Evolutionary conservation across 2,797 vertebrate species (phyloP).

Genomic region (Protonibea diacanthus): DNA sequence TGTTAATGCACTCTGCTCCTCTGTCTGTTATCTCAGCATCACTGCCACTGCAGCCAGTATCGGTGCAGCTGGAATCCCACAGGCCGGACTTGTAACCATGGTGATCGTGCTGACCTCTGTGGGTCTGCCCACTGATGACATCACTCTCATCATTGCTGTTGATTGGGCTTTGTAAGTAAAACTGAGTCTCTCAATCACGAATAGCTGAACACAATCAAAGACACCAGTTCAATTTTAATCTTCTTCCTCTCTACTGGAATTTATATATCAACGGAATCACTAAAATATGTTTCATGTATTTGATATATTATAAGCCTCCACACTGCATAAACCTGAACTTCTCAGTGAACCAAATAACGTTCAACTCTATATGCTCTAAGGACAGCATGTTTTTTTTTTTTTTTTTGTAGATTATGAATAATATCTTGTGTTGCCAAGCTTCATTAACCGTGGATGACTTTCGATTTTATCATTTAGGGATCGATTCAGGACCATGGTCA

Average conservation of each 20-base stretch:
- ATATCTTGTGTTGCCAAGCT: background rate
- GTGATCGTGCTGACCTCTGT: slow-evolving; percentile 98
- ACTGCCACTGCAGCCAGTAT: slow-evolving; percentile 98
- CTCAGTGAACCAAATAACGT: background rate
- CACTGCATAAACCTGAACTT: background rate
- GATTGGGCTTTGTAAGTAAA: slow-evolving; percentile 98
- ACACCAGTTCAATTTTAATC: background rate
- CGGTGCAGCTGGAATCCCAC: slow-evolving; percentile 96
- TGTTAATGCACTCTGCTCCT: background rate
- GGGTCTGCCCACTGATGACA: slow-evolving; percentile 97
- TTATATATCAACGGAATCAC: background rate
- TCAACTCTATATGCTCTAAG: background rate
- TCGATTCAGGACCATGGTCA: slow-evolving; percentile 98
- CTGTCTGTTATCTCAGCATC: slow-evolving; percentile 85
- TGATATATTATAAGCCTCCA: background rate
- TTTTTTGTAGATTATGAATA: background rate
- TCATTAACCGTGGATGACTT: background rate
- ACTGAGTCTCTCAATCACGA: slow-evolving; percentile 3
- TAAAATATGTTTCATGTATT: background rate
- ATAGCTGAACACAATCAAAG: background rate
- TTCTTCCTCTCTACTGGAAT: background rate
- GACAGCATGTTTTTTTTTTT: background rate
- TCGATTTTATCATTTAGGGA: slow-evolving; percentile 84
- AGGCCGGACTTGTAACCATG: slow-evolving; percentile 98
- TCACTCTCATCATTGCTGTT: slow-evolving; percentile 96